Percentiles rank a stretch among this genome's conserved stretches.
Conservation (phyloP, 2,797 vertebrate species). For the Erethizon dorsatum region DNA sequence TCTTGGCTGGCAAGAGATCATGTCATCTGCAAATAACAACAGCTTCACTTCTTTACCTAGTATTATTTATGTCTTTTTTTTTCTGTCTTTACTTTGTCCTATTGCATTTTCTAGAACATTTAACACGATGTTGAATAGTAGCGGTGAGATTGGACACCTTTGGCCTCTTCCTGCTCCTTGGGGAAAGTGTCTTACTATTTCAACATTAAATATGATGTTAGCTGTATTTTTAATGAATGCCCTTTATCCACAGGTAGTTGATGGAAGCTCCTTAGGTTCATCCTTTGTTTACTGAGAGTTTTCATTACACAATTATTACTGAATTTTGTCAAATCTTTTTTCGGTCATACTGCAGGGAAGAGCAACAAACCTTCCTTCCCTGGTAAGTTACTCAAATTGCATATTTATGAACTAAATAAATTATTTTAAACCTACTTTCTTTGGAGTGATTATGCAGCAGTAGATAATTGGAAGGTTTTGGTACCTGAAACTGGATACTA, state of each 20-base stretch:
- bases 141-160: not conserved
- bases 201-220: not conserved
- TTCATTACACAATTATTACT: not conserved
- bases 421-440: not conserved
- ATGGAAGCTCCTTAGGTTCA: not conserved
- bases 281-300: not conserved
- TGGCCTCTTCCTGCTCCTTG: not conserved
- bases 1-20: not conserved
- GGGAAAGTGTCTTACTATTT: not conserved
- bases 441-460: not conserved
- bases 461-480: not conserved
- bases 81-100: not conserved
- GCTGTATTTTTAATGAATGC: not conserved
- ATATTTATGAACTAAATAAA: not conserved
- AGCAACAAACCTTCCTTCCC: not conserved
- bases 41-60: not conserved
- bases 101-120: not conserved
- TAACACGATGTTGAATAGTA: not conserved
- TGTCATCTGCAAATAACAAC: not conserved
- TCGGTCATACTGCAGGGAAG: not conserved
- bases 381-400: not conserved
- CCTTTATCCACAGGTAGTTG: not conserved
- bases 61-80: not conserved
- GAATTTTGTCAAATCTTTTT: not conserved
- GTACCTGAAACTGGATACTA: not conserved